Conservation (phyloP, 2,888 invertebrate genomes). For the Graphium colonna region DNA sequence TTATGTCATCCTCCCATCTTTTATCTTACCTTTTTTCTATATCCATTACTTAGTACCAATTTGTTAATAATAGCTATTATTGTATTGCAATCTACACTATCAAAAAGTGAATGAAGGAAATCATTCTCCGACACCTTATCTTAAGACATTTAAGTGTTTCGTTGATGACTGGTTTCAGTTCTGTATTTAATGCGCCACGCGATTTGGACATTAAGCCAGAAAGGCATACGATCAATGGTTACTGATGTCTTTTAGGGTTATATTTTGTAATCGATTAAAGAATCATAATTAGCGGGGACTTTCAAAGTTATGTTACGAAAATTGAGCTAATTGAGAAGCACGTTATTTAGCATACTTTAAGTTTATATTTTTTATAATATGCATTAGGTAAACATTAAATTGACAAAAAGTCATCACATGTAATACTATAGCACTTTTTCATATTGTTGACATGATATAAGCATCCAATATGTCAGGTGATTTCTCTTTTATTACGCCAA, state of each 20-base stretch:
- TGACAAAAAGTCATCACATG: background rate
- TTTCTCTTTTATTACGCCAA: no score
- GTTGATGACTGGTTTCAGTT: slow-evolving; percentile 22
- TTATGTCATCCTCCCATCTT: no score
- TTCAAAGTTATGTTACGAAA: background rate
- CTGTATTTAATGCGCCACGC: slow-evolving; percentile 20
- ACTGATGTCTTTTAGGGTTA: slow-evolving; percentile 16
- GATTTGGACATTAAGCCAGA: slow-evolving; percentile 20
- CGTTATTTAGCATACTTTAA: no score
- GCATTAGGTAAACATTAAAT: background rate
- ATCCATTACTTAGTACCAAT: no score
- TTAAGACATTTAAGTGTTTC: slow-evolving; percentile 18
- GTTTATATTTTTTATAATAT: no score
- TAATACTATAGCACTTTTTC: no score
- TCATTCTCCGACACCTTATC: slow-evolving; percentile 15
- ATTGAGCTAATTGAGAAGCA: background rate
- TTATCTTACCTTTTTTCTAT: no score
- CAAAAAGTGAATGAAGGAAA: slow-evolving; percentile 5
- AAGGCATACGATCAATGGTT: slow-evolving; percentile 18
- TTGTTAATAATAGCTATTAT: no score
- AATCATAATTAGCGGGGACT: slow-evolving; percentile 5
- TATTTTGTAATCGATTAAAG: slow-evolving; percentile 13
- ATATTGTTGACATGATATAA: no score
- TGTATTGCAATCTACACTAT: background rate
- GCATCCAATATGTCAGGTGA: no score